Conservation (phyloP, 2,113 vertebrate species). For the Corythornis cristatus region DNA sequence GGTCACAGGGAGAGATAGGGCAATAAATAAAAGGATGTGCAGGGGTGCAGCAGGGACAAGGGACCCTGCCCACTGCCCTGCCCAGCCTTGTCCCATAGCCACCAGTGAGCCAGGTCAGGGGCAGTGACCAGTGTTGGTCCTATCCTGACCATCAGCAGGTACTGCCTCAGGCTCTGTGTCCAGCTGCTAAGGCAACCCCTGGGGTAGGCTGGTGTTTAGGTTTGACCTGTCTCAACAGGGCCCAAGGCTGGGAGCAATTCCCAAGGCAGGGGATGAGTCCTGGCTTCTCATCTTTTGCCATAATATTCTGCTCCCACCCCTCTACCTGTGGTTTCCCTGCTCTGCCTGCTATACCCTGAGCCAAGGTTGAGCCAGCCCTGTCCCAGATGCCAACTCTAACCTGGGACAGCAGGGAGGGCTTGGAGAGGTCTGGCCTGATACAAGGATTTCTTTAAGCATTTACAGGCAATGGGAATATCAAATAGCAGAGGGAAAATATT, state of each 20-base stretch:
- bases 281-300: background rate
- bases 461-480: background rate
- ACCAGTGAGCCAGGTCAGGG: background rate
- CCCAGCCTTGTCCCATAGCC: background rate
- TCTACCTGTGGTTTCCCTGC: rapidly evolving
- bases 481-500: background rate
- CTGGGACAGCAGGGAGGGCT: rapidly evolving
- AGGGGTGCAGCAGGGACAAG: background rate
- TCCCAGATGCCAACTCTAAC: rapidly evolving
- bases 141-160: background rate
- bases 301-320: rapidly evolving
- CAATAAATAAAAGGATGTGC: background rate
- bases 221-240: background rate
- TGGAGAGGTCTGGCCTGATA: background rate
- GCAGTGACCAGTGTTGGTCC: rapidly evolving
- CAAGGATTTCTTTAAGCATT: background rate
- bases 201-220: rapidly evolving
- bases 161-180: rapidly evolving
- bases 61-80: background rate
- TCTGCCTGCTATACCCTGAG: rapidly evolving
- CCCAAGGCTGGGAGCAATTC: background rate
- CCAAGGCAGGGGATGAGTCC: background rate
- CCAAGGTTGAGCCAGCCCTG: background rate
- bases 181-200: background rate
- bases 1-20: background rate